Evolutionary conservation across 2,797 vertebrate genomes (phyloP), one percentile per base, ranked within the genome.

Genomic region (Tiaroga cobitis): DNA sequence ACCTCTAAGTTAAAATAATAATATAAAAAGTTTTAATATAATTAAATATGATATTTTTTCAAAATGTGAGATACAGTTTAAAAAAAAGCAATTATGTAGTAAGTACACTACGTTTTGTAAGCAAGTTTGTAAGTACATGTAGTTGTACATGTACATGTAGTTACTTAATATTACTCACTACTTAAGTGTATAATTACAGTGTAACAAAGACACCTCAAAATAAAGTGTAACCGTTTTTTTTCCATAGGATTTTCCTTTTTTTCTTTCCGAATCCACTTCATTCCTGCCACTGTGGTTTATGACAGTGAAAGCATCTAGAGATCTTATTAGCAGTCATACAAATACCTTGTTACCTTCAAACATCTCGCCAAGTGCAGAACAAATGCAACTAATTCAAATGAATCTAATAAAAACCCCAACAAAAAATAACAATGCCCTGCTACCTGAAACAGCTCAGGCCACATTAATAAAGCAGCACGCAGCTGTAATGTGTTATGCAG

Each of bases 301-400:
- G 21, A 67, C 29, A 74, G 29, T 4, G 15, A 65, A 51, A 74
- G 49, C 51, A 89, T 85, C 88, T 85, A 70, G 85, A 89, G 86
- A 88, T 83, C 88, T 88, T 77, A 81, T 89, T 89, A 88, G 63
- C 61, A 81, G 46, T 81, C 74, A 78, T 43, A 24, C 46, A 39
- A 70, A 79, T 29, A 86, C 21, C 81, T 41, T 51, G 75, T 39
- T 59, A 54, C 59, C 54, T 63, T 67, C 59, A 39, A 86, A 86
- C 41, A 72, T 69, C 65, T 73, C 37, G 19, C 21, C 43, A 82
- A 82, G 72, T 82, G 29, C 56, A 34, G 26, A 82, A 54, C 59
- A 83, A 51, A 39, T 67, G 24, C 9, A 3, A 32, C 24, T 84
- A 77, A 77, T 77, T 77, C 34, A 51, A 68, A 56, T 77, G n/a